These are phyloP conservation scores for Melanostoma mellinum DNA, from an alignment of 2,888 invertebrate species.

Conservation along the genomic window DNA sequence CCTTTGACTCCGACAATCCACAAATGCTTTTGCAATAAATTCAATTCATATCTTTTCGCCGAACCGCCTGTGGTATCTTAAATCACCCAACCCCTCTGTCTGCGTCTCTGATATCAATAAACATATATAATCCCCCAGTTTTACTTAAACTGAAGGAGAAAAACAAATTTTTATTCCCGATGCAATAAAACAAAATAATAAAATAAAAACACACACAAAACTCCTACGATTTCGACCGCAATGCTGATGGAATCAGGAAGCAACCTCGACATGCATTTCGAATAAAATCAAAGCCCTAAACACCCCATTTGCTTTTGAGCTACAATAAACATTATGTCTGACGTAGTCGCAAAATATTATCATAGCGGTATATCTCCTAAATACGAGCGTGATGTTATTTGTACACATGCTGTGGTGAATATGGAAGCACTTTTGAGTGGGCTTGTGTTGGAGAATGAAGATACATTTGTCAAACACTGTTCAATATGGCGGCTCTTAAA, in stretches of 20 bases:
- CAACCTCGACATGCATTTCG: not conserved
- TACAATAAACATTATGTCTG: too few species aligned
- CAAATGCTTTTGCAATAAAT: slow-evolving; percentile 1
- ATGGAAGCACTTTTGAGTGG: too few species aligned
- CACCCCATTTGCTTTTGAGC: not conserved
- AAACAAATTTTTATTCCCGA: not conserved
- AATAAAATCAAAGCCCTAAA: slow-evolving; percentile 1
- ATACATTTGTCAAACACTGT: too few species aligned
- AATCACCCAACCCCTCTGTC: too few species aligned
- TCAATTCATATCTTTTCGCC: not conserved
- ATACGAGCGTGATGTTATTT: too few species aligned
- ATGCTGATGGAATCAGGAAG: not conserved
- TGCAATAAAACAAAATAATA: not conserved
- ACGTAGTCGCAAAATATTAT: too few species aligned
- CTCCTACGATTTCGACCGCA: not conserved
- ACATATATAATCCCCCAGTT: not conserved
- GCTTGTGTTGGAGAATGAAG: too few species aligned
- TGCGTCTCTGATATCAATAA: slow-evolving; percentile 2
- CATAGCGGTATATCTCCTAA: too few species aligned
- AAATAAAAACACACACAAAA: not conserved
- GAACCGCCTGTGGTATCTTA: too few species aligned
- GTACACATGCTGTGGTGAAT: too few species aligned
- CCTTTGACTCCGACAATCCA: not conserved
- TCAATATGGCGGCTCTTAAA: too few species aligned
- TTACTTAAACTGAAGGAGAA: not conserved